Evolutionary conservation across 2,797 vertebrate species (phyloP).

Genomic region (Phrynocephalus guinanensis): DNA sequence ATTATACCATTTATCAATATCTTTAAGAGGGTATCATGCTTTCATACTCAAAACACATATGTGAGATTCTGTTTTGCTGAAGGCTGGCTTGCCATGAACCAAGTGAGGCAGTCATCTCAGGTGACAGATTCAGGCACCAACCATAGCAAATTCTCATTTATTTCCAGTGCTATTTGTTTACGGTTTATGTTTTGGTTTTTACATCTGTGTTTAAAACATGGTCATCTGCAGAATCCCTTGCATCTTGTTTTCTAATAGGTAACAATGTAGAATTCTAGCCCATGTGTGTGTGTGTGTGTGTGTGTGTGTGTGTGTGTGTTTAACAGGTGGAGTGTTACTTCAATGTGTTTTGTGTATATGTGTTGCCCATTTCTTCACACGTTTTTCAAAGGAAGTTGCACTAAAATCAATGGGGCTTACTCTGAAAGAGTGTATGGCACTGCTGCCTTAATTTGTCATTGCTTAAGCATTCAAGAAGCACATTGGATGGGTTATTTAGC

Average conservation of each 20-base stretch:
- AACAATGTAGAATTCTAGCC: not conserved
- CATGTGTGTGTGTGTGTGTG: not conserved
- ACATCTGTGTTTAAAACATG: not conserved
- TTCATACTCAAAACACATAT: not conserved
- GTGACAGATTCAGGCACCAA: not conserved
- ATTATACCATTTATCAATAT: not conserved
- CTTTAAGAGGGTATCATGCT: not conserved
- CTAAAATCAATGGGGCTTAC: not conserved
- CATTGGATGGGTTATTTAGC: conserved; percentile 62
- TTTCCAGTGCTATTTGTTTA: not conserved
- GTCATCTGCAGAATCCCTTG: not conserved
- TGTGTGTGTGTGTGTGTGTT: not conserved
- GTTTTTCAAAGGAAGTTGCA: no score
- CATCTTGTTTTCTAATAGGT: not conserved
- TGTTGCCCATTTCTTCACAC: not conserved
- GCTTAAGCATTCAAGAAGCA: conserved; percentile 42
- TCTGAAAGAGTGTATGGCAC: not conserved
- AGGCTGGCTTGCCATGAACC: no score
- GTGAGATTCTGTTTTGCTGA: not conserved
- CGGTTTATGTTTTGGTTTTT: not conserved
- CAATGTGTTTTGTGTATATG: no score
- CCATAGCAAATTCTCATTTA: not conserved
- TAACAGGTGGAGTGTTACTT: no score
- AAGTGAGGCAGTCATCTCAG: not conserved
- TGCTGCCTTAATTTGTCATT: conserved; percentile 54